Evolutionary conservation across 2,888 invertebrate genomes (phyloP), one percentile per base, ranked within the genome.

Genomic region (Trachelus tabidus): DNA sequence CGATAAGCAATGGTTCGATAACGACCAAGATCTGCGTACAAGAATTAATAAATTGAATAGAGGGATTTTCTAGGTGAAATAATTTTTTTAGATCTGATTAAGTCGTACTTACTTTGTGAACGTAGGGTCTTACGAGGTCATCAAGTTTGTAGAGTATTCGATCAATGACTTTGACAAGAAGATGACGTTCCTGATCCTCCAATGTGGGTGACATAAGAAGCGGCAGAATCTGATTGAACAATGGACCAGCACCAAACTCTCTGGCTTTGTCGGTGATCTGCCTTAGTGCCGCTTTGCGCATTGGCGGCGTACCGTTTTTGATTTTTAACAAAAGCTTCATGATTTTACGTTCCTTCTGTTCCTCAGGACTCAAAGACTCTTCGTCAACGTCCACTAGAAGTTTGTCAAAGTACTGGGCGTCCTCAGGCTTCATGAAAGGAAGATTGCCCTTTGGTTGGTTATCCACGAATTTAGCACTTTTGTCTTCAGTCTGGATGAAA

Each of bases 181-280:
- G 94, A 94, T 99, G 99, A 35, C 99, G 94, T 91, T 99, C 99
- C 92, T 99, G 99, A 92, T 99, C 99, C 92, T 99, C 99, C 23
- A 99, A 93, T 0, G 99, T 99, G 0, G 99, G 99, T 68, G 99
- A 99, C 99, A 99, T 99, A n/a, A 99, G 94, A 80, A 99, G 93
- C 0, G 99, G 99, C 76, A 99, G 92, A 87, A 99, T 99, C 93
- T 99, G 99, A 92, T 99, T 99, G 91, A 99, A 99, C 2, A 99
- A 93, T 0, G 99, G 98, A 0, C 99, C 99, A 0, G 99, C 99
- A 0, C 99, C 99, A 87, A 99, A 98, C 91, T 99, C 98, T 73
- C 99, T 94, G 0, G 99, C 99, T 88, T 99, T 99, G 91, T 99
- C 99, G 0, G 99, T 99, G 84, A 99, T 99, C 92, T 99, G 99